Conservation (phyloP, 2,888 invertebrate species). For the Leistus spinibarbis region DNA sequence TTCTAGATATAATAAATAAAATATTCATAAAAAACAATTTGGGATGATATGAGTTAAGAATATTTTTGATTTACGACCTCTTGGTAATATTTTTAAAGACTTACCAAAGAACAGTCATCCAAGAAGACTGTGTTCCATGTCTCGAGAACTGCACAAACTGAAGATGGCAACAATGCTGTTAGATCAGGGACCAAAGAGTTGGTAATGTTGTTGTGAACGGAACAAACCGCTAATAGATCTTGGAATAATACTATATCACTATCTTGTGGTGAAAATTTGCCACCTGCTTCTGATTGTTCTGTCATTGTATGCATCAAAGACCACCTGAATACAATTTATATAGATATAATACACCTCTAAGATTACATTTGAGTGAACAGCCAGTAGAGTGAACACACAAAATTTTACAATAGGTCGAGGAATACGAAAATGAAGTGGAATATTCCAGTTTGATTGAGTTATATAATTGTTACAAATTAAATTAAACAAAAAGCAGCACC, state of each 20-base stretch:
- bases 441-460: no score
- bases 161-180: slow-evolving; percentile 62
- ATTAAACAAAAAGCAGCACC: no score
- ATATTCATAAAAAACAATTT: no score
- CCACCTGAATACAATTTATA: slow-evolving; percentile 44
- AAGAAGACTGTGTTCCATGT: slow-evolving; percentile 66
- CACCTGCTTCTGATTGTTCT: slow-evolving; percentile 53
- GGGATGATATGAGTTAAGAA: no score
- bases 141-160: slow-evolving; percentile 63
- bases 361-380: no score
- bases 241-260: slow-evolving; percentile 52
- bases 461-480: no score
- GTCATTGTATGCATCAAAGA: slow-evolving; percentile 53
- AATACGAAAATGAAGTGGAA: no score
- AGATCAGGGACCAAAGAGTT: slow-evolving; percentile 59
- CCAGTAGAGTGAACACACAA: no score
- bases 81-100: slow-evolving; percentile 37
- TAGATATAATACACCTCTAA: background rate
- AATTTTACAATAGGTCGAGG: no score
- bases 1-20: no score
- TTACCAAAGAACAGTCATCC: slow-evolving; percentile 66
- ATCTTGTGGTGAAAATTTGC: slow-evolving; percentile 58
- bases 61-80: background rate
- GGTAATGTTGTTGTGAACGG: slow-evolving; percentile 52
- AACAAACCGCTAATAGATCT: slow-evolving; percentile 58